Evolutionary conservation across 2,888 invertebrate species (phyloP).

Genomic region (Rotaria macrura): DNA sequence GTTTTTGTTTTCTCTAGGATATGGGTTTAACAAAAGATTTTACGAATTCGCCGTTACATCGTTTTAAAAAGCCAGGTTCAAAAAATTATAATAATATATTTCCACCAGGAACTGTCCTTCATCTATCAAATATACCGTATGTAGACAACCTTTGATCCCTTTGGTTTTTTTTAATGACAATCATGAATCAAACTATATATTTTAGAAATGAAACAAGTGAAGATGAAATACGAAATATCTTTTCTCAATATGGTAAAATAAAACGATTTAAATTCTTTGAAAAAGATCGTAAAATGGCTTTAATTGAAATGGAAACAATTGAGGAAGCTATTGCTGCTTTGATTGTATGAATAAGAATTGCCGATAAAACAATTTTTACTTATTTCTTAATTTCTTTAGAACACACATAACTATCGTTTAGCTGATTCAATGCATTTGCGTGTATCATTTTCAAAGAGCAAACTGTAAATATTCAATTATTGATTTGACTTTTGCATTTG

Average conservation of each 20-base stretch:
- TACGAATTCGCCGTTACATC: constrained; percentile 80
- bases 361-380: neutral
- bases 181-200: neutral
- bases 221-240: constrained; percentile 82
- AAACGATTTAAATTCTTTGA: constrained; percentile 93
- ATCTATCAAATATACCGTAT: constrained; percentile 98
- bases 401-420: constrained; percentile 77
- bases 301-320: constrained; percentile 83
- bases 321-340: constrained; percentile 92
- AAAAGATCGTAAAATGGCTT: constrained; percentile 98
- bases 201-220: constrained; percentile 74
- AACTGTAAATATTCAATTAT: neutral
- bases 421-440: constrained; percentile 95
- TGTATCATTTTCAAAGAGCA: constrained; percentile 85
- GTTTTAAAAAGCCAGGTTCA: constrained; percentile 98
- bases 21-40: constrained; percentile 97
- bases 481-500: neutral
- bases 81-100: constrained; percentile 99
- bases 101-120: constrained; percentile 92
- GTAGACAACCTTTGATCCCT: constrained; percentile 55
- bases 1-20: constrained; percentile 55
- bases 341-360: constrained; percentile 58
- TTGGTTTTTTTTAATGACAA: neutral
- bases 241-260: constrained; percentile 70
- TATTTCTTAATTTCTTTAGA: constrained; percentile 27